Evolutionary conservation across 2,888 invertebrate genomes (phyloP).

Genomic region (Rotaria sp.): DNA sequence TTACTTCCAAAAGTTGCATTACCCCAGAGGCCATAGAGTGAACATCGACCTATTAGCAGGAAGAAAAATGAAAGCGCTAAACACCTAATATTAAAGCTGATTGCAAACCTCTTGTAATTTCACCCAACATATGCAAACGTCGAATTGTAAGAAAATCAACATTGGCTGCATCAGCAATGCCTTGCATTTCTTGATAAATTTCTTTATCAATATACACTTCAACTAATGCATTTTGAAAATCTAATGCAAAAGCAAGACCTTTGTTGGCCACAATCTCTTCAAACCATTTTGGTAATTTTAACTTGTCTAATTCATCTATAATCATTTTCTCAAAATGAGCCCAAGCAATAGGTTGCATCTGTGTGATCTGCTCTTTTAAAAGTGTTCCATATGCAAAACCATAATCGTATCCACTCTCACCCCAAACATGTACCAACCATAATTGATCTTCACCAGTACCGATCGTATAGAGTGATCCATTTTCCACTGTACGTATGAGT

Average conservation of each 20-base stretch:
- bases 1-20: conserved; percentile 25
- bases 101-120: conserved; percentile 30
- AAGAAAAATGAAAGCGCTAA: not conserved
- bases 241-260: conserved; percentile 35
- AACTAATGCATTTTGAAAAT: conserved; percentile 31
- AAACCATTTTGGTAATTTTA: not conserved
- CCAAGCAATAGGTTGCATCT: not conserved
- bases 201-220: conserved; percentile 35
- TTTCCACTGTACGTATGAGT: conserved; percentile 31
- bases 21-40: conserved; percentile 39
- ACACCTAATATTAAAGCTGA: not conserved
- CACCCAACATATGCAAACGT: conserved; percentile 37
- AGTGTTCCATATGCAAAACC: conserved; percentile 38
- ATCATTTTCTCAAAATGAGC: not conserved
- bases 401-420: conserved; percentile 32
- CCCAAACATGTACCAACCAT: conserved; percentile 37
- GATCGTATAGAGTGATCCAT: conserved; percentile 35
- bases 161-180: conserved; percentile 38
- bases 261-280: not conserved
- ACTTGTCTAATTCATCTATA: not conserved
- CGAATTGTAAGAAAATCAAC: conserved; percentile 24
- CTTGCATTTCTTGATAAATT: conserved; percentile 34
- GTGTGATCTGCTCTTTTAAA: conserved; percentile 7
- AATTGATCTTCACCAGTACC: conserved; percentile 35
- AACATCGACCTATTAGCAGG: conserved; percentile 35